These are phyloP conservation scores for Chondrosia reniformis DNA, from an alignment of 37 sponge, comb jelly and placozoan species.

Conservation along the genomic window DNA sequence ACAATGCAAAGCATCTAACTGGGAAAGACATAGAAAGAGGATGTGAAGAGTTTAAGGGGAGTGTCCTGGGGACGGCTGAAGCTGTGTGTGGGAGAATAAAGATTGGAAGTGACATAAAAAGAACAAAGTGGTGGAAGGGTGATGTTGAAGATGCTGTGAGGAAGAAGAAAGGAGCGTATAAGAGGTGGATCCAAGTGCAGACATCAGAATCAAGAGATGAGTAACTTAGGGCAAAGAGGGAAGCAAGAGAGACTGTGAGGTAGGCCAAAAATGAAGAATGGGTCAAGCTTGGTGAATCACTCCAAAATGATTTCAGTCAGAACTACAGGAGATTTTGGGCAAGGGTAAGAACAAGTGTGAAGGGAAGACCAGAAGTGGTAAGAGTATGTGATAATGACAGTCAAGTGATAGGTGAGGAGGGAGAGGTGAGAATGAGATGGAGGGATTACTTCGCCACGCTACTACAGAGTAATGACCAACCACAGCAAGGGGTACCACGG, in stretches of 20 bases:
- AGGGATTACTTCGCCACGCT: neutral
- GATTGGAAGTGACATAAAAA: neutral
- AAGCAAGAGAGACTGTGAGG: neutral
- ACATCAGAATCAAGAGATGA: neutral
- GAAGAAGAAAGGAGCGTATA: neutral
- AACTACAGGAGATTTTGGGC: conserved; percentile 1
- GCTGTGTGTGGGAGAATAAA: neutral
- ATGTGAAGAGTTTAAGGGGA: neutral
- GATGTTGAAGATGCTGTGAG: neutral
- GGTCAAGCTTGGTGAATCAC: neutral
- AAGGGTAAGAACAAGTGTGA: neutral
- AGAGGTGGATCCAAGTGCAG: neutral
- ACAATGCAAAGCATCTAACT: neutral
- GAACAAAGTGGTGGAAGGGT: neutral
- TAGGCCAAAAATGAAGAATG: conserved; percentile 1
- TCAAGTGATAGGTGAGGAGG: neutral
- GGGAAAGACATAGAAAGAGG: neutral
- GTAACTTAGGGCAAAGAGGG: neutral
- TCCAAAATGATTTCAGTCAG: neutral
- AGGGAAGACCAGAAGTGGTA: neutral
- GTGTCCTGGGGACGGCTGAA: neutral
- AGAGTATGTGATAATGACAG: neutral
- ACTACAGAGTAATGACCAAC: neutral
- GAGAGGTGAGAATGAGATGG: neutral
- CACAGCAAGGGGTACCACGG: neutral